Evolutionary conservation across 2,888 invertebrate species (phyloP), one percentile per base, ranked within the genome.

Genomic region (Apotomis turbidana): DNA sequence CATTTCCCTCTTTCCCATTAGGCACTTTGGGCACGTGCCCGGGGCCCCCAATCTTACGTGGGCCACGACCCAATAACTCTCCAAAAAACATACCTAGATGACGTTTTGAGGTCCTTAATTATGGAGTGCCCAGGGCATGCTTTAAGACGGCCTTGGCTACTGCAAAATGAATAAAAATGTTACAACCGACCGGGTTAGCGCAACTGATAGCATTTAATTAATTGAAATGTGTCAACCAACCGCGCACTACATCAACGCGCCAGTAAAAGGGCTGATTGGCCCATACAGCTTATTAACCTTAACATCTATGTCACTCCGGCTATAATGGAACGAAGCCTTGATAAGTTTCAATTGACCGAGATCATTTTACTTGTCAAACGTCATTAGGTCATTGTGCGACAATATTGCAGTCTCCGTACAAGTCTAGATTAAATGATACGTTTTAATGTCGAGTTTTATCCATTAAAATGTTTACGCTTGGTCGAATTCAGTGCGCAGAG

Each of bases 341-440:
- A 89, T 90, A 88, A 82, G 80, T 86, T 87, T 90, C 89, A 90
- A 90, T 90, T 90, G 89, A 79, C 80, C 78, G 74, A 78, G 81
- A 88, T 88, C 86, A 82, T 81, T 84, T 87, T 85, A 84, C 86
- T 83, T 82, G 84, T 75, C 76, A 76, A 76, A 76, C 73, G 75
- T 74, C 73, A 68, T 70, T 68, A 61, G 73, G 67, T 64, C 63
- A 55, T 52, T 63, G 58, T 60, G 75, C 68, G 63, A 55, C 71
- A 73, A 54, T 54, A 72, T 27, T 68, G 55, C 58, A 61, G 61
- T 57, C 51, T 62, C 61, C 46, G 68, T 62, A 61, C 36, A 62
- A 63, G 51, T 54, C 58, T 54, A 57, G 58, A 59, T 63, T 63
- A 38, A 63, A 63, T 59, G 54, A 60, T 27, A 27, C 27, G 58